Evolutionary conservation across 2,797 vertebrate species (phyloP).

Genomic region (Pseudochirops corinnae): DNA sequence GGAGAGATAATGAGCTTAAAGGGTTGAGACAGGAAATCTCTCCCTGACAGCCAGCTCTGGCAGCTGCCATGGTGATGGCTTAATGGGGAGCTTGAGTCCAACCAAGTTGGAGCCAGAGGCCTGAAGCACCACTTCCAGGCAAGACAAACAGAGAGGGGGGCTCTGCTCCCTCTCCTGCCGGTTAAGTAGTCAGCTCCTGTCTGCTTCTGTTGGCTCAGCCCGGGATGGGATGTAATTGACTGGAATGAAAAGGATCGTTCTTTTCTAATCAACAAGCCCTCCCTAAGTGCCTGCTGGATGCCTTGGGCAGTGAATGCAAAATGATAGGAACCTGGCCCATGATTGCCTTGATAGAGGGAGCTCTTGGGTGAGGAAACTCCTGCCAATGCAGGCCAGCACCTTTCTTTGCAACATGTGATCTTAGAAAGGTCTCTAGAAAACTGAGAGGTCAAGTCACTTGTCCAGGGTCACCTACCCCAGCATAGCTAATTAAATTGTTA

Average conservation of each 20-base stretch:
- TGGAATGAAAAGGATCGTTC: not conserved
- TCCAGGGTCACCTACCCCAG: not conserved
- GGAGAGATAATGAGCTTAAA: not conserved
- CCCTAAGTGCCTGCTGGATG: not conserved
- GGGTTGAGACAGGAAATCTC: not conserved
- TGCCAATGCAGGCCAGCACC: not conserved
- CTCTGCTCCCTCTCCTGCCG: not conserved
- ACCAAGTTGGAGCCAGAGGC: not conserved
- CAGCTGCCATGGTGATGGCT: not conserved
- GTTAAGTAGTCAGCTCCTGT: not conserved
- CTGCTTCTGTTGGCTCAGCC: not conserved
- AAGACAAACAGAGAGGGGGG: not conserved
- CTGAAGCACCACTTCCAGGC: not conserved
- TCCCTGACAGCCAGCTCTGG: not conserved
- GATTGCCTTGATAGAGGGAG: not conserved
- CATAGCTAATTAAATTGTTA: not conserved
- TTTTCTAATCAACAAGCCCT: not conserved
- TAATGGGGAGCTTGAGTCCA: not conserved
- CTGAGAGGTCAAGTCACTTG: not conserved
- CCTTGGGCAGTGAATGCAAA: not conserved
- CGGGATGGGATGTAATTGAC: not conserved
- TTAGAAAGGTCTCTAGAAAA: not conserved
- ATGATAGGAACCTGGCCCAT: not conserved
- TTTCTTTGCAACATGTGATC: not conserved
- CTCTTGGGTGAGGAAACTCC: not conserved